Conservation (phyloP, 2,113 vertebrate species). For the Cryptotis parvus region DNA sequence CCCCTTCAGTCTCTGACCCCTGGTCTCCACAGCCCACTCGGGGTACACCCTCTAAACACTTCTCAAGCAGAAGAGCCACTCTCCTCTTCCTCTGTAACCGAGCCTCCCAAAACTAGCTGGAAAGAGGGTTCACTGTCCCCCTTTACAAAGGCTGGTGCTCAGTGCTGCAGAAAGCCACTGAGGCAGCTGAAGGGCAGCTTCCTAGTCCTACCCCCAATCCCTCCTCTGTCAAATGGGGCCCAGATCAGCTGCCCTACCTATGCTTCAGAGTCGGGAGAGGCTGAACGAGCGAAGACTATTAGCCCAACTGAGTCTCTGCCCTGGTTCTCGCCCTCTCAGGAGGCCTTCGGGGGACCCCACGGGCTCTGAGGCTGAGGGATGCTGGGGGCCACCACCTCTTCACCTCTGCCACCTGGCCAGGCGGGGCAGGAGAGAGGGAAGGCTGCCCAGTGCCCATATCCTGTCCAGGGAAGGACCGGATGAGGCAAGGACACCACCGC, state of each 20-base stretch:
- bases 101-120: slow-evolving; percentile 16
- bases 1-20: background rate
- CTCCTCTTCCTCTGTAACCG: background rate
- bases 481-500: slow-evolving; percentile 18
- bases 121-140: slow-evolving; percentile 1
- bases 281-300: background rate
- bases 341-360: background rate
- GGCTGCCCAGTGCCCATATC: background rate
- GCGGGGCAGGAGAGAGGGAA: background rate
- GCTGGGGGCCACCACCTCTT: background rate
- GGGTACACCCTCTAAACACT: background rate
- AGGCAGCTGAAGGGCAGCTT: background rate
- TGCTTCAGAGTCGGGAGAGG: background rate
- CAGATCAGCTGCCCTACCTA: background rate
- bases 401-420: slow-evolving; percentile 19
- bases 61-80: background rate
- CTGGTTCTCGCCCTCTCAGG: background rate
- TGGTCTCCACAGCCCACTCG: background rate
- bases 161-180: background rate
- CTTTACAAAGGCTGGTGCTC: background rate
- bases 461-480: background rate
- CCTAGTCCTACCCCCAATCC: background rate
- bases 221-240: background rate
- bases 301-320: background rate
- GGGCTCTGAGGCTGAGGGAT: slow-evolving; percentile 11